Conservation (phyloP, 2,113 vertebrate genomes). For the Campylomormyrus numenius region DNA sequence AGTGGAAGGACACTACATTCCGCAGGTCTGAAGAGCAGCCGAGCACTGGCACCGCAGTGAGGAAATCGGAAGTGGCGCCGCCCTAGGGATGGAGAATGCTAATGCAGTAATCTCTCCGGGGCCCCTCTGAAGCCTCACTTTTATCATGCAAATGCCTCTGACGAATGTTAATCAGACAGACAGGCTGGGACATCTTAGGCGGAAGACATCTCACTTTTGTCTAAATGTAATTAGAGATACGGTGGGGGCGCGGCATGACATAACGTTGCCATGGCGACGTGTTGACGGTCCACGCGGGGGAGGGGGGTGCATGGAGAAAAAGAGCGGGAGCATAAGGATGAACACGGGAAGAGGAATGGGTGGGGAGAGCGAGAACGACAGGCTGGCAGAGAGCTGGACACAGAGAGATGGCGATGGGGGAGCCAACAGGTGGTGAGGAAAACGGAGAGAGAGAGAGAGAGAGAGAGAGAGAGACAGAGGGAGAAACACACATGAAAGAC, state of each 20-base stretch:
- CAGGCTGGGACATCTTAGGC: constrained; percentile 57
- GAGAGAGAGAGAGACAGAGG: not conserved
- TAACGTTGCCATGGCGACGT: constrained; percentile 34
- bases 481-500: not conserved
- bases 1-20: not conserved
- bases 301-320: not conserved
- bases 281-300: not conserved
- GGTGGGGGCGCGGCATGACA: constrained; percentile 18
- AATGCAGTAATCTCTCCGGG: constrained; percentile 55
- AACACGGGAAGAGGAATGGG: constrained; percentile 9
- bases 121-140: constrained; percentile 58
- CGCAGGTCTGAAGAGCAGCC: not conserved
- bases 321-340: not conserved
- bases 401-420: not conserved
- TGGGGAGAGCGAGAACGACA: not conserved
- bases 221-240: constrained; percentile 64
- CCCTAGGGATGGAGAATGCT: constrained; percentile 26
- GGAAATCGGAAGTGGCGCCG: not conserved
- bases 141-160: constrained; percentile 65
- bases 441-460: not conserved
- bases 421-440: not conserved
- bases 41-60: not conserved
- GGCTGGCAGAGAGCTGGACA: not conserved
- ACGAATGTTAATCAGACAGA: constrained; percentile 56
- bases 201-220: constrained; percentile 45